Evolutionary conservation across 2,888 invertebrate genomes (phyloP).

Genomic region (Anoplius nigerrimus): DNA sequence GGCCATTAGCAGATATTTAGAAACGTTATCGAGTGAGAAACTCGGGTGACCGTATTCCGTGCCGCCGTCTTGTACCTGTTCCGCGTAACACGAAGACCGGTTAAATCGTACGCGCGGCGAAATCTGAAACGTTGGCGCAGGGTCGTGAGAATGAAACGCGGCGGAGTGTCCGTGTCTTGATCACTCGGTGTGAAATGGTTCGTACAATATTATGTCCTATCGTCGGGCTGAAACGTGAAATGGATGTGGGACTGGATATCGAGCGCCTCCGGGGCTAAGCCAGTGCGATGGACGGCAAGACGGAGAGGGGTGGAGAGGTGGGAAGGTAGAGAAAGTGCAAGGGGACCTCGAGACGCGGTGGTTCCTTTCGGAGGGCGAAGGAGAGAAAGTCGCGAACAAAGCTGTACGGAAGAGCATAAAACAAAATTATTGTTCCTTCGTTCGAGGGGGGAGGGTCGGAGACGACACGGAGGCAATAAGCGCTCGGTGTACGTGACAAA

Average conservation of each 20-base stretch:
- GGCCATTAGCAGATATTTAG: too few relatives aligned
- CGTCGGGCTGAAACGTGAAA: slow-evolving; percentile 32
- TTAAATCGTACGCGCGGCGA: slow-evolving; percentile 7
- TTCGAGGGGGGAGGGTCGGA: too few relatives aligned
- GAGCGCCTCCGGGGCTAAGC: slow-evolving; percentile 32
- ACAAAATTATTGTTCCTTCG: slow-evolving; percentile 33
- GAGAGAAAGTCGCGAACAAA: slow-evolving; percentile 10
- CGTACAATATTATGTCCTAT: slow-evolving; percentile 40
- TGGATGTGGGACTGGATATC: slow-evolving; percentile 32
- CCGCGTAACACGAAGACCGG: too few relatives aligned
- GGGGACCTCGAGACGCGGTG: not conserved
- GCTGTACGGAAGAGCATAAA: slow-evolving; percentile 17
- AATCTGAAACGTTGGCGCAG: slow-evolving; percentile 28
- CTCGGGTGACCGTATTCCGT: too few relatives aligned
- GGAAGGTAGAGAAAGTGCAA: not conserved
- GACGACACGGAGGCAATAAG: slow-evolving; percentile 11
- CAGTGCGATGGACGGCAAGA: slow-evolving; percentile 16
- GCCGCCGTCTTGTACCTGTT: too few relatives aligned
- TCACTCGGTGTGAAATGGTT: slow-evolving; percentile 38
- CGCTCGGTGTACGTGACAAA: slow-evolving; percentile 1
- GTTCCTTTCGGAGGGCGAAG: slow-evolving; percentile 8
- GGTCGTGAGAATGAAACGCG: slow-evolving; percentile 27
- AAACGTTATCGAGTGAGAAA: too few relatives aligned
- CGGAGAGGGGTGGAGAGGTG: not conserved
- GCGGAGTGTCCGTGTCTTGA: slow-evolving; percentile 13